Evolutionary conservation across 2,888 invertebrate genomes (phyloP).

Genomic region (Xanthia togata): DNA sequence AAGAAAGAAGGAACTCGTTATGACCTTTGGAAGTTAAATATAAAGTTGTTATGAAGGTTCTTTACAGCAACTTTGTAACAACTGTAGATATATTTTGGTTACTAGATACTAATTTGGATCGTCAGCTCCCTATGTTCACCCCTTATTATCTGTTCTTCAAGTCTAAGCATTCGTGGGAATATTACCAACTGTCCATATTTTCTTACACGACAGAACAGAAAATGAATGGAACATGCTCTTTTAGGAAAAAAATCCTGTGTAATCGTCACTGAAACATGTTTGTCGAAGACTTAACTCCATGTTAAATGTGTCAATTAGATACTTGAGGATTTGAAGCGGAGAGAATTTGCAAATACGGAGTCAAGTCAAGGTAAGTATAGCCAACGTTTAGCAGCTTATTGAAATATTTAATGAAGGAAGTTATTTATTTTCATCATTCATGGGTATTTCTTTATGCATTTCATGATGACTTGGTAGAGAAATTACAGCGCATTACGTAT

Average conservation of each 20-base stretch:
- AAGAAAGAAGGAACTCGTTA: background rate
- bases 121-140: conserved; percentile 7
- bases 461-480: background rate
- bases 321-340: conserved; percentile 33
- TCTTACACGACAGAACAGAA: background rate
- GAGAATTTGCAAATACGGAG: conserved; percentile 21
- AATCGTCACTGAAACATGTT: conserved; percentile 4
- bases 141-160: conserved; percentile 16
- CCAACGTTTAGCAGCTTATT: background rate
- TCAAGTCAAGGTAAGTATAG: conserved; percentile 21
- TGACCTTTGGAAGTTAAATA: conserved; percentile 22
- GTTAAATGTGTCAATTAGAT: conserved; percentile 53
- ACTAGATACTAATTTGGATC: conserved; percentile 10
- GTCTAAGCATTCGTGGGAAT: conserved; percentile 17
- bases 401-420: background rate
- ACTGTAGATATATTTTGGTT: background rate
- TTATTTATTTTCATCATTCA: background rate
- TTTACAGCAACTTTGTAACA: conserved; percentile 19
- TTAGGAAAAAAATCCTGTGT: background rate
- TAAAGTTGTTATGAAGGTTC: conserved; percentile 19
- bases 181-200: conserved; percentile 17
- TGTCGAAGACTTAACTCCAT: conserved; percentile 30
- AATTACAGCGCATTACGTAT: background rate
- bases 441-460: background rate
- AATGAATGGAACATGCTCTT: background rate